phyloP scores from a whole-genome alignment of 2,888 invertebrate genomes.

The Dendrolimus houi region DNA sequence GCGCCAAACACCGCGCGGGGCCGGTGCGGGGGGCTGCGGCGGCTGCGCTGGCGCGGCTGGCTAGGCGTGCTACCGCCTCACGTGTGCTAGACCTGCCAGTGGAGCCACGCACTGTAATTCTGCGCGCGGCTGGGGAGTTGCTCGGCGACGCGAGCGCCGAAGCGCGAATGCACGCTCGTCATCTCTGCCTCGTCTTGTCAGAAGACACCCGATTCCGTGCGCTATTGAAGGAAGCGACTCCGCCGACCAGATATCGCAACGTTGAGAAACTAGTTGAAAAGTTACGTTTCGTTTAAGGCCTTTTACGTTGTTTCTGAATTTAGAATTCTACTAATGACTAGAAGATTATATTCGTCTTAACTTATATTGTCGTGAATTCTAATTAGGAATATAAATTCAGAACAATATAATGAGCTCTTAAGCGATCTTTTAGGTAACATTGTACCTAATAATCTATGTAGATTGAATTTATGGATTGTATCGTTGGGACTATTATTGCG shows the following conservation, averaged over 20 bases:
- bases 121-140: conserved; percentile 88
- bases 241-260: conserved; percentile 85
- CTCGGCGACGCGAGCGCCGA: conserved; percentile 91
- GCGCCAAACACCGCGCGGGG: conserved; percentile 89
- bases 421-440: no score
- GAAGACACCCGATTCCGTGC: conserved; percentile 85
- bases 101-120: conserved; percentile 87
- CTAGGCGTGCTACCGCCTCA: conserved; percentile 84
- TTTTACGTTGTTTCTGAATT: neutral
- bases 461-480: no score
- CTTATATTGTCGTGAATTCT: no score
- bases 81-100: conserved; percentile 82
- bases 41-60: conserved; percentile 83
- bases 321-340: no score
- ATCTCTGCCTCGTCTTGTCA: conserved; percentile 83
- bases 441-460: no score
- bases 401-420: no score
- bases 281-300: conserved; percentile 48
- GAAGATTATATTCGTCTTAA: no score
- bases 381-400: no score
- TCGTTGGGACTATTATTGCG: neutral
- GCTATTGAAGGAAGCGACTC: conserved; percentile 86
- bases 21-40: conserved; percentile 91
- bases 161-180: conserved; percentile 87
- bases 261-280: conserved; percentile 87